phyloP scores from a whole-genome alignment of 2,113 vertebrate species.

The Actinemys pallida region DNA sequence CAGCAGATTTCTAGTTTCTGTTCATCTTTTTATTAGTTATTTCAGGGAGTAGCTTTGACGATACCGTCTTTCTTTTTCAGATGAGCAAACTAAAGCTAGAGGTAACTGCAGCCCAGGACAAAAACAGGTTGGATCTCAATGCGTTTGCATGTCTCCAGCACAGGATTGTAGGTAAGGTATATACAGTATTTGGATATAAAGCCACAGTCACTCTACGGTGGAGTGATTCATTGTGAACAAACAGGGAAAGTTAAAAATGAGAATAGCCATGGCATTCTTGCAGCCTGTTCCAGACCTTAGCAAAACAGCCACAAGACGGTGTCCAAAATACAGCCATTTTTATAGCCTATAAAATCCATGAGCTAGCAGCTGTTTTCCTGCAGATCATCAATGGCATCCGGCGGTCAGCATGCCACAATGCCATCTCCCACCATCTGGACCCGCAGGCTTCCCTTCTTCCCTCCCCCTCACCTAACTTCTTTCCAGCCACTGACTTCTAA shows the following conservation, averaged over 20 bases:
- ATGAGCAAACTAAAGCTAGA: constrained; percentile 54
- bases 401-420: accelerated
- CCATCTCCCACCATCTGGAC: not conserved
- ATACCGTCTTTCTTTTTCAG: constrained; percentile 64
- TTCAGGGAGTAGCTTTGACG: not conserved
- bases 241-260: not conserved
- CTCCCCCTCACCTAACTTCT: not conserved
- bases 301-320: not conserved
- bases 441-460: not conserved
- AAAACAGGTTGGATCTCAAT: constrained; percentile 77
- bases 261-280: not conserved
- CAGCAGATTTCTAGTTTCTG: not conserved
- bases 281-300: not conserved
- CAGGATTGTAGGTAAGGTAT: constrained; percentile 86
- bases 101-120: constrained; percentile 83
- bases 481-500: not conserved
- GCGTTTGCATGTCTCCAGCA: constrained; percentile 85
- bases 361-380: not conserved
- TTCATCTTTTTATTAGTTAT: not conserved
- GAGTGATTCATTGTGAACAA: not conserved
- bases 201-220: not conserved
- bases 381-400: not conserved
- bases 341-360: not conserved
- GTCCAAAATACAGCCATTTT: not conserved
- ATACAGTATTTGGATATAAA: not conserved